Evolutionary conservation across 1,140 invertebrate species (phyloP), one percentile per base, ranked within the genome.

Genomic region (Solenopsis fugax): DNA sequence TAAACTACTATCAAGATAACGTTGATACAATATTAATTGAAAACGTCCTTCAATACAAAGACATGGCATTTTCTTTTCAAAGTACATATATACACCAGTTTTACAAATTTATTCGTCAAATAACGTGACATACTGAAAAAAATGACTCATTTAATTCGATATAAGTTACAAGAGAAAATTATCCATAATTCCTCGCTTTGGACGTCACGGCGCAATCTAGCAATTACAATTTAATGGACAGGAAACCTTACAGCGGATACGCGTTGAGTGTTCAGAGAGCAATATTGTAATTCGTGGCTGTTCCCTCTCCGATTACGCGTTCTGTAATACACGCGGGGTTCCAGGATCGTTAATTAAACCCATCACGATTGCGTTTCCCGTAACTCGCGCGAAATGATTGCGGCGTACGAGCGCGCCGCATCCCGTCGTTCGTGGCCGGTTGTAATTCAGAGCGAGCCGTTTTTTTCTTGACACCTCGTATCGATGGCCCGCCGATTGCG

Each of bases 381-480:
- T 60, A 60, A 82, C 56, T 37, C 34, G 41, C 80, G 69, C 69
- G 24, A 84, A 75, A 84, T 84, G 69, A 84, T 75, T 84, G 69
- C 69, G 69, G 69, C 37, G 24, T 54, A 56, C 50, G 37, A 69
- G 21, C 52, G 37, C 52, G 37, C 24, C 3, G 41, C 60, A 48
- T 56, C 77, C 62, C 24, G 80, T 82, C 80, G 52, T 60, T 56
- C 41, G 67, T n/a, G 58, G 41, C 16, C 41, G 41, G 54, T 71
- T 73, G 69, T 84, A 84, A 84, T 73, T 82, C 69, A 84, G 69
- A 73, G 60, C 45, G 69, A 73, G 48, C 5, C 80, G 69, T 84
- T 84, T 71, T 65, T 84, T 73, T 84, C 80, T 58, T 50, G 54
- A 73, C 41, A 84, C 41, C 54, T 73, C 80, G 67, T 60, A 58